These are phyloP conservation scores for Ephydatia muelleri DNA, from an alignment of 37 sponge, comb jelly and placozoan genomes.

Conservation along the genomic window DNA sequence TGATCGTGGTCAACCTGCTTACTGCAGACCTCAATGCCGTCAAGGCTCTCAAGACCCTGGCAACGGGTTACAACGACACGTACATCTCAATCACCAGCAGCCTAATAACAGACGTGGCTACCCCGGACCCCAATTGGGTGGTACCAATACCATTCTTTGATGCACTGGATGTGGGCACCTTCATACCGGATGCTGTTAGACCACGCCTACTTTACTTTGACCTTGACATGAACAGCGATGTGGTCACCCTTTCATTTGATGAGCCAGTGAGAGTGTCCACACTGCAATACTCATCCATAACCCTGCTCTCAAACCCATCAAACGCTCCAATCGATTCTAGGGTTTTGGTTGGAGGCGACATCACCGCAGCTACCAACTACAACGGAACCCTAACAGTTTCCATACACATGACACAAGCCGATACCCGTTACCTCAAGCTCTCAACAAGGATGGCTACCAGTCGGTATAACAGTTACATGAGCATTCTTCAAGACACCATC, in stretches of 20 bases:
- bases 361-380: constrained; percentile 32
- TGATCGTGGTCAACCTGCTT: constrained; percentile 53
- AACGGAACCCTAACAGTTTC: constrained; percentile 75
- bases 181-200: constrained; percentile 42
- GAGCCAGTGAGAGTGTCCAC: constrained; percentile 82
- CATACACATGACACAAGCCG: constrained; percentile 62
- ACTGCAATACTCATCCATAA: constrained; percentile 40
- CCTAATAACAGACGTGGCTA: constrained; percentile 63
- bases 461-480: constrained; percentile 52
- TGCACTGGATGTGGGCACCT: constrained; percentile 46
- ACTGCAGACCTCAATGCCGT: constrained; percentile 68
- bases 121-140: constrained; percentile 52
- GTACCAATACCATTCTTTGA: constrained; percentile 16
- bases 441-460: constrained; percentile 62
- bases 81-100: constrained; percentile 62
- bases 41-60: constrained; percentile 59
- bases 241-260: constrained; percentile 64
- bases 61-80: constrained; percentile 59
- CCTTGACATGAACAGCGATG: constrained; percentile 66
- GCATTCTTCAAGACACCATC: constrained; percentile 36
- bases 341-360: constrained; percentile 64
- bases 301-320: constrained; percentile 47
- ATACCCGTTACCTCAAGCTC: constrained; percentile 83
- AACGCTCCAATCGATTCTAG: constrained; percentile 36
- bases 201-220: constrained; percentile 62